phyloP scores from a whole-genome alignment of 2,888 invertebrate species.

The Lymantria monacha region DNA sequence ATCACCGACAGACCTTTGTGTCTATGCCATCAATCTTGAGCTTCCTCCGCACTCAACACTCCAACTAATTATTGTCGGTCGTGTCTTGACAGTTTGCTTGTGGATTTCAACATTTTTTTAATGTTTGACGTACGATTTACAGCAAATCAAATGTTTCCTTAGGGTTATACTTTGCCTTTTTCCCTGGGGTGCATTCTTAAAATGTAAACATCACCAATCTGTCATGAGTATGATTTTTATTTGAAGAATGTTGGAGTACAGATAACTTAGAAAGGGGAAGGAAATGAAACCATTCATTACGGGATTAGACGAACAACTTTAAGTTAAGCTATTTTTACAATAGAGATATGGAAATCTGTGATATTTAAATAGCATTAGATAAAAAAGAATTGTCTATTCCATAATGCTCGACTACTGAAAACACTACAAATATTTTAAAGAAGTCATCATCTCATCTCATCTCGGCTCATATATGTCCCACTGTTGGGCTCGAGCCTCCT shows the following conservation, averaged over 20 bases:
- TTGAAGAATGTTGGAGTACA: conserved; percentile 19
- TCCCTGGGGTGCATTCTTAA: conserved; percentile 12
- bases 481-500: too few species aligned
- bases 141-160: conserved; percentile 12
- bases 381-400: too few species aligned
- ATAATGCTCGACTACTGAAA: too few species aligned
- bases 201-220: conserved; percentile 31
- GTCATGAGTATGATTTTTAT: conserved; percentile 28
- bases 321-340: conserved; percentile 10
- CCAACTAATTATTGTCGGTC: conserved; percentile 77
- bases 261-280: conserved; percentile 28
- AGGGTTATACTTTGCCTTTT: conserved; percentile 1
- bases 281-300: conserved; percentile 37
- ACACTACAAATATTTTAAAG: too few species aligned
- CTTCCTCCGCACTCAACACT: conserved; percentile 72
- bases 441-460: too few species aligned
- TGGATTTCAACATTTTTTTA: conserved; percentile 56
- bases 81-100: conserved; percentile 68
- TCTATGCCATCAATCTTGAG: conserved; percentile 74
- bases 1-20: conserved; percentile 79
- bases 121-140: conserved; percentile 43
- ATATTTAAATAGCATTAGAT: too few species aligned
- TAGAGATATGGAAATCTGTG: too few species aligned
- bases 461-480: too few species aligned
- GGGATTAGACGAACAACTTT: conserved; percentile 23